Base-by-base conservation (phyloP, 1,140 invertebrate species). In the Caenorhabditis inopinata region DNA sequence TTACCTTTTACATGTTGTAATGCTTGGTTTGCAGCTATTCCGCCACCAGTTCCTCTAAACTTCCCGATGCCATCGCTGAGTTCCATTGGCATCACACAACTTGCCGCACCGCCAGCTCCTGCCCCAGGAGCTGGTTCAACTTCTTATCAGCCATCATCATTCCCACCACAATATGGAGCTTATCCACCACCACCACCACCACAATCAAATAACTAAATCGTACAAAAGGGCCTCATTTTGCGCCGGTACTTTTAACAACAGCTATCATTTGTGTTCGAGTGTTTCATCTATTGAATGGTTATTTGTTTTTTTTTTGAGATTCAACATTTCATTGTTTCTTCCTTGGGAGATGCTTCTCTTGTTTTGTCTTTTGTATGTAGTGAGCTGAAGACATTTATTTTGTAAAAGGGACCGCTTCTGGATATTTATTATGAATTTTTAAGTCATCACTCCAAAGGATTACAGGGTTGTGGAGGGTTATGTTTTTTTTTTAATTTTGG, bases 51-150 rank as follows among this genome's bases (percentile, higher is more conserved):
- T 7, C 84, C 80, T 29, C 47, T 86, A 11, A 79, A 83, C 29
- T 87, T 87, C 77, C 86, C 87, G 18, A 88, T 88, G 87, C 87
- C 87, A 12, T 79, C 86, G n/a, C 74, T 88, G 11, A 84, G 82
- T 25, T 83, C 84, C 12, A 62, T 88, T 11, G 87, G 87, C 32
- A 88, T 88, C 29, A 81, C 74, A 5, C 75, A 86, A 25, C 74
- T 87, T n/a, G 80, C 85, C 16, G 74, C 84, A 23, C 86, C 85
- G 23, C 86, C 87, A 25, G 77, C 83, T 38, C 51, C 75, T 16
- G 4, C 23, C n/a, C 6, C 76, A 23, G 14, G 27, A 32, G n/a
- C 51, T 16, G 58, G 58, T 29, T 4, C 32, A 35, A 68, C 29
- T 3, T 38, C 58, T 9, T 68, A 38, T 42, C 32, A 38, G 12